These are phyloP conservation scores for Campopleginae sp. DNA, from an alignment of 2,888 invertebrate species.

Conservation along the genomic window DNA sequence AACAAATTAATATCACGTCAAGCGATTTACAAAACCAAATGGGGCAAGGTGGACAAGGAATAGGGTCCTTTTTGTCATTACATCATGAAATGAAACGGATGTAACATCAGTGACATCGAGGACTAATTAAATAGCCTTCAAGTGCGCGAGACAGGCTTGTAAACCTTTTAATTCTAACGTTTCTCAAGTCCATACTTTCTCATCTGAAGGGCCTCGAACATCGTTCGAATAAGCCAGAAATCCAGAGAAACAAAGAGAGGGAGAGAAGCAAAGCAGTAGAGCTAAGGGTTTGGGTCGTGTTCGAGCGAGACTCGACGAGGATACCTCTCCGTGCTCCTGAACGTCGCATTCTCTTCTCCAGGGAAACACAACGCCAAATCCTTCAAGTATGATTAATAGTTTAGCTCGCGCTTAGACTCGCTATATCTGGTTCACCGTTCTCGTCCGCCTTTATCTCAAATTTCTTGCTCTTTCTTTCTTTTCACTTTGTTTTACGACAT, in stretches of 20 bases:
- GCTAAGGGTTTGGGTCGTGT: not conserved
- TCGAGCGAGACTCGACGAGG: constrained; percentile 14
- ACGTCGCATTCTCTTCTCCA: constrained; percentile 69
- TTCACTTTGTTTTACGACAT: not conserved
- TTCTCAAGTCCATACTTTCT: constrained; percentile 17
- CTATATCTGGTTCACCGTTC: constrained; percentile 42
- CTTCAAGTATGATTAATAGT: constrained; percentile 76
- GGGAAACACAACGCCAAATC: constrained; percentile 71
- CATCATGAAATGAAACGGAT: constrained; percentile 34
- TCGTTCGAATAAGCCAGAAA: constrained; percentile 6
- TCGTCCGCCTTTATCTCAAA: constrained; percentile 49
- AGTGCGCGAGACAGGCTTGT: constrained; percentile 58
- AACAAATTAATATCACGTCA: constrained; percentile 28
- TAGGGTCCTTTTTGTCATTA: constrained; percentile 22
- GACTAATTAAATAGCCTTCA: constrained; percentile 74
- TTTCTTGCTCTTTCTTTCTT: not conserved
- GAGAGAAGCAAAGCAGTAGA: not conserved
- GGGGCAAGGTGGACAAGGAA: constrained; percentile 22
- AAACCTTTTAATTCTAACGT: constrained; percentile 68
- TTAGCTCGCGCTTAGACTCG: constrained; percentile 51
- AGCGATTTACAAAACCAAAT: constrained; percentile 10
- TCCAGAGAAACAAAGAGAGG: not conserved
- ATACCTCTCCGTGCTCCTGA: constrained; percentile 43
- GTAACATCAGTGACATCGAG: constrained; percentile 57
- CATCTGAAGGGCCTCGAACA: not conserved